Evolutionary conservation across 2,888 invertebrate species (phyloP), one percentile per base, ranked within the genome.

Genomic region (Parthenolecanium corni): DNA sequence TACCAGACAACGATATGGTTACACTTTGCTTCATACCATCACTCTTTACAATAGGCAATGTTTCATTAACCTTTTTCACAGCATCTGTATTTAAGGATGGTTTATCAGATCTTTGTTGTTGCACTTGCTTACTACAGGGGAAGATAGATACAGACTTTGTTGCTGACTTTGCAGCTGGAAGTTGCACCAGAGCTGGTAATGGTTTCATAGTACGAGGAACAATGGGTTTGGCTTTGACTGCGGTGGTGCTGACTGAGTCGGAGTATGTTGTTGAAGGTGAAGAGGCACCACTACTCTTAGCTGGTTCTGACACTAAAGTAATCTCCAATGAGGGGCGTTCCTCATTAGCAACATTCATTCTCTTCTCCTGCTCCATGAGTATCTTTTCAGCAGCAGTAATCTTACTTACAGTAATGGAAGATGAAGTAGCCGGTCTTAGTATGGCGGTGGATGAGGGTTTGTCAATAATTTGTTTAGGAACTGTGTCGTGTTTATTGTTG

Each of bases 141-240:
- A 31, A 4, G 23, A 61, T 61, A 51, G 61, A 38, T 23, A 61
- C 38, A 3, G 61, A 36, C 23, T 61, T 61, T 5, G 61, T 51
- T 3, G 20, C 23, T 4, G 51, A 40, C 23, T 61, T 67, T n/a
- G n/a, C n/a, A n/a, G n/a, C n/a, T 12, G 49, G 49, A 11, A 49
- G 14, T 9, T 23, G 31, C 9, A 78, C 77, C 2, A 79, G 79
- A 6, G 79, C 76, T 21, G 79, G 79, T 64, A 77, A 76, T 2
- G 79, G 76, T 62, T 78, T 70, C 6, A 66, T 66, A 5, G 20
- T 53, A 12, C 38, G 25, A 4, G 46, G 16, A 12, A 42, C 36
- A 44, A 31, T 46, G 3, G 63, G 24, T 53, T 54, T 63, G 21
- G 16, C 9, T 47, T 46, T 54, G 9, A 23, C 18, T 2, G 44